These are phyloP conservation scores for Chloroceryle inda DNA, from an alignment of 2,797 vertebrate genomes.

Conservation along the genomic window DNA sequence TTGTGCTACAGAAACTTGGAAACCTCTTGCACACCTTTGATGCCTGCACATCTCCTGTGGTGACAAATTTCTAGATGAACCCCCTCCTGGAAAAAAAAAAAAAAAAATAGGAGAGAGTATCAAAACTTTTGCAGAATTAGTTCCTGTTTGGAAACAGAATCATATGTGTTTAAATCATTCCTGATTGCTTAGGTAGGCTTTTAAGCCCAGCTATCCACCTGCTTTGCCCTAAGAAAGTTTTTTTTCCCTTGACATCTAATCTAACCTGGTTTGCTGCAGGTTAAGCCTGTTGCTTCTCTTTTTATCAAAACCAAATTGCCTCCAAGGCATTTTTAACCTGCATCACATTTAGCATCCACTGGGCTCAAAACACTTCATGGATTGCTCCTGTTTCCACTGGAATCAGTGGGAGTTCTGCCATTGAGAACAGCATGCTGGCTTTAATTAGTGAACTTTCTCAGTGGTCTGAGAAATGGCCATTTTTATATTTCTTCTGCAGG, in stretches of 20 bases:
- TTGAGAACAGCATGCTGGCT: neutral
- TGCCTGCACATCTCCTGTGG: neutral
- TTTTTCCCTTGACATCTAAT: neutral
- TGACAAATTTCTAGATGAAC: neutral
- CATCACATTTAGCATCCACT: neutral
- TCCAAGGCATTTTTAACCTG: neutral
- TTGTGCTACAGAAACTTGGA: neutral
- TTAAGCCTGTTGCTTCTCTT: neutral
- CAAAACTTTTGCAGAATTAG: neutral
- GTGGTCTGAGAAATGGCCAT: neutral
- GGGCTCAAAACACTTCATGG: neutral
- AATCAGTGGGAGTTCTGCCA: neutral
- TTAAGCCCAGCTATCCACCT: neutral
- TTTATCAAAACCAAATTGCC: neutral
- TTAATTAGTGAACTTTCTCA: neutral
- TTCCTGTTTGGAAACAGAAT: neutral
- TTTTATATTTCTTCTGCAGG: neutral
- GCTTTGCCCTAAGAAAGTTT: neutral
- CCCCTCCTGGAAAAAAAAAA: too few relatives aligned
- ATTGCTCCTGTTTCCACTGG: neutral
- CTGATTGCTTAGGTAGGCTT: neutral
- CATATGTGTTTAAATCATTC: neutral
- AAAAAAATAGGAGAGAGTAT: neutral
- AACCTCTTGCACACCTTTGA: neutral
- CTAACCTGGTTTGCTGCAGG: neutral